phyloP scores from a whole-genome alignment of 2,888 invertebrate genomes.

The Heteromurus nitidus region DNA sequence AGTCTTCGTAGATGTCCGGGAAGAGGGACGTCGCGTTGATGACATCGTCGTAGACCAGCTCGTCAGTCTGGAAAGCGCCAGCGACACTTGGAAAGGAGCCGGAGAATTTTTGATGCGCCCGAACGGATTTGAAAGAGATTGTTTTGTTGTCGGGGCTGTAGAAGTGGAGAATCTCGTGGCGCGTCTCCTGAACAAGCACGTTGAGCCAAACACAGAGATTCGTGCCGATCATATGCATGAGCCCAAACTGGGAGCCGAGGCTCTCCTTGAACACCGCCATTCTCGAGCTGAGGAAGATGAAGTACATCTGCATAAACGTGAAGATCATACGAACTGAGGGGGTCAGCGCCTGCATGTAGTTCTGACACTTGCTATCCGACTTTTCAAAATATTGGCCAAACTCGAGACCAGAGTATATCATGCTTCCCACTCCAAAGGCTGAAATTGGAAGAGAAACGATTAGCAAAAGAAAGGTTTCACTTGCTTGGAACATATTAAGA shows the following conservation, averaged over 20 bases:
- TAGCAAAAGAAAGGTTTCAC: constrained; percentile 97
- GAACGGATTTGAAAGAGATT: constrained; percentile 46
- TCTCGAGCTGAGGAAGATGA: constrained; percentile 90
- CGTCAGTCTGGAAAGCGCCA: neutral
- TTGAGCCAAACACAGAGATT: constrained; percentile 98
- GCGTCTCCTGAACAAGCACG: constrained; percentile 79
- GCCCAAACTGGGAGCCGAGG: constrained; percentile 89
- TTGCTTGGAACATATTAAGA: constrained; percentile 96
- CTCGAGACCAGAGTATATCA: constrained; percentile 96
- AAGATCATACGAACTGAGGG: constrained; percentile 96
- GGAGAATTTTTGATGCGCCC: constrained; percentile 51
- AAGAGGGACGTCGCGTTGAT: neutral
- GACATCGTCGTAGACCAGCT: constrained; percentile 12
- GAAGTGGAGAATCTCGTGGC: constrained; percentile 76
- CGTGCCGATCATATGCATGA: constrained; percentile 99
- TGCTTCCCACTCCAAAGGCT: constrained; percentile 97
- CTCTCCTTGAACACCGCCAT: constrained; percentile 71
- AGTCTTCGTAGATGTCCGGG: constrained; percentile 21
- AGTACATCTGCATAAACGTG: constrained; percentile 98
- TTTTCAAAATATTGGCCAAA: constrained; percentile 97
- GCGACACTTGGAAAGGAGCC: neutral
- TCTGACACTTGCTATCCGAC: constrained; percentile 92
- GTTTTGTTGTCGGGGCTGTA: constrained; percentile 72
- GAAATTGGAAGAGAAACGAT: too few relatives aligned
- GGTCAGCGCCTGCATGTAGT: constrained; percentile 90